Percentiles rank a stretch among this genome's conserved stretches.
Evolutionary conservation across 2,888 invertebrate genomes (phyloP).

Genomic region (Ditylenchus weischeri): DNA sequence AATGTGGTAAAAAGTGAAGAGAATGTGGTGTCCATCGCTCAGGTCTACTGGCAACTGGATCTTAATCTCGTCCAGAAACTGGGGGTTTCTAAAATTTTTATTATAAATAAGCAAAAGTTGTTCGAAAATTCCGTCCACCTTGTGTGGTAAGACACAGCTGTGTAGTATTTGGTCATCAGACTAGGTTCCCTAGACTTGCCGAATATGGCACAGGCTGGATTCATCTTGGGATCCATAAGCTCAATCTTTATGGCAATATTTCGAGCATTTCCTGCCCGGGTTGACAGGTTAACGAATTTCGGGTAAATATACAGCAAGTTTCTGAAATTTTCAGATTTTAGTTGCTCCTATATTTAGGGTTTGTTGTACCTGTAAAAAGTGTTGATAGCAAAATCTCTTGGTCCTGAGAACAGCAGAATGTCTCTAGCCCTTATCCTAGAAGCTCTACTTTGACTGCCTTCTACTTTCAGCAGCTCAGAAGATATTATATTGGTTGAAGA

Average conservation of each 20-base stretch:
- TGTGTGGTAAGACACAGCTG: conserved; percentile 88
- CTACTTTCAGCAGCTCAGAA: conserved; percentile 75
- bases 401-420: conserved; percentile 79
- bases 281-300: conserved; percentile 77
- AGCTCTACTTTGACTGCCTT: background rate
- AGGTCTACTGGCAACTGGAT: conserved; percentile 82
- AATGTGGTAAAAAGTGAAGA: conserved; percentile 93
- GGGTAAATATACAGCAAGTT: conserved; percentile 87
- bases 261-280: conserved; percentile 68
- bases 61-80: conserved; percentile 43
- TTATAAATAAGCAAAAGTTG: background rate
- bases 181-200: conserved; percentile 91
- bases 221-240: conserved; percentile 41
- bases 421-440: conserved; percentile 61
- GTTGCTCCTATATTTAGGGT: background rate
- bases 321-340: conserved; percentile 61
- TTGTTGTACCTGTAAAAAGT: conserved; percentile 33
- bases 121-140: conserved; percentile 65
- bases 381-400: conserved; percentile 76
- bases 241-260: conserved; percentile 71
- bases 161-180: conserved; percentile 78
- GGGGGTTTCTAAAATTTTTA: conserved; percentile 25
- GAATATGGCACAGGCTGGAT: conserved; percentile 70
- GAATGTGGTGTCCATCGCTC: conserved; percentile 83
- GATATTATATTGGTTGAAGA: conserved; percentile 71